A percentile compares a stretch with the other conserved stretches of the same genome.
Conservation (phyloP, 2,113 vertebrate species). For the Colaptes auratus region DNA sequence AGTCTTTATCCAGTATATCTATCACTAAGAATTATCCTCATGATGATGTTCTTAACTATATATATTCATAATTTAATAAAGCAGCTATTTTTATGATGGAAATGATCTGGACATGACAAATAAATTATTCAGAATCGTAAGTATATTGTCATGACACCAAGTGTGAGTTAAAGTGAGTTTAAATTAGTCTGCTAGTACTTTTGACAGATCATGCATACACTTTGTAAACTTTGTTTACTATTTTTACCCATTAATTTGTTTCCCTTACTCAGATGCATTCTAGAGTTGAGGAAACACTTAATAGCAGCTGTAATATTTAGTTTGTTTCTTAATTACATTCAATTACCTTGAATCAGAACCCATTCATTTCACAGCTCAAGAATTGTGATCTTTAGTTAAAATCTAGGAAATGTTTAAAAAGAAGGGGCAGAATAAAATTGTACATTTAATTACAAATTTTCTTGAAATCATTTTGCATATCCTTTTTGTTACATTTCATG, state of each 20-base stretch:
- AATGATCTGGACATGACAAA: conserved; percentile 42
- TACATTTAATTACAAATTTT: neutral
- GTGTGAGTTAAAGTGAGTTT: conserved; percentile 25
- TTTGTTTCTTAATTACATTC: neutral
- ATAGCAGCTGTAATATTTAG: neutral
- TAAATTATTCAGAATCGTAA: conserved; percentile 56
- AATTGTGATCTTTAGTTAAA: neutral
- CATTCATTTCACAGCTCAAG: neutral
- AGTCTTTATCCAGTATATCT: conserved; percentile 25
- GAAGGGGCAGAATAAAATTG: rapidly evolving
- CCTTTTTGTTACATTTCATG: neutral
- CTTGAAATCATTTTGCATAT: neutral
- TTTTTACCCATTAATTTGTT: conserved; percentile 1
- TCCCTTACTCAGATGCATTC: neutral
- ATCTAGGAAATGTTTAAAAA: neutral
- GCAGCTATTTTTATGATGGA: conserved; percentile 55
- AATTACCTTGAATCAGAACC: neutral
- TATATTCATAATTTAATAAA: conserved; percentile 60
- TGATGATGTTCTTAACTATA: conserved; percentile 47
- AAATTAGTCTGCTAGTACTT: conserved; percentile 14
- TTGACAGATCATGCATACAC: neutral
- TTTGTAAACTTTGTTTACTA: neutral
- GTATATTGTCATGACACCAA: conserved; percentile 34
- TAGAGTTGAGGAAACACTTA: neutral
- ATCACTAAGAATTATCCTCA: conserved; percentile 59